Conservation (phyloP, 2,113 vertebrate genomes). For the Dicerorhinus sumatrensis region DNA sequence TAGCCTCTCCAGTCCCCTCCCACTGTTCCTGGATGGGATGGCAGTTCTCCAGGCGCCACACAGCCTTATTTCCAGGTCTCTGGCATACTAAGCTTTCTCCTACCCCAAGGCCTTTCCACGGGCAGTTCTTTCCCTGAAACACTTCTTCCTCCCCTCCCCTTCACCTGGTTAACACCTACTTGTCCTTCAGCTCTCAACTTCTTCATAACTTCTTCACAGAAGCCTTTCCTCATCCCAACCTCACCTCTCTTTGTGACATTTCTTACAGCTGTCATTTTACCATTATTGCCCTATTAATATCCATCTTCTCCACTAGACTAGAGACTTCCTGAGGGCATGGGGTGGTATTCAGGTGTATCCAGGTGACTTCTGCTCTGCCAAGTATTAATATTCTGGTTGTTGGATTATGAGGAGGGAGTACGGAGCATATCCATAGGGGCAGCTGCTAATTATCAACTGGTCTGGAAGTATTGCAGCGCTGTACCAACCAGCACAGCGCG, state of each 20-base stretch:
- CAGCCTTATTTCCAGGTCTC: accelerated
- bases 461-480: background rate
- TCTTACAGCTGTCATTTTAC: background rate
- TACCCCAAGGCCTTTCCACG: background rate
- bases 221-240: background rate
- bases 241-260: background rate
- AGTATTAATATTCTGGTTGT: background rate
- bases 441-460: background rate
- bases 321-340: background rate
- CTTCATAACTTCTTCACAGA: background rate
- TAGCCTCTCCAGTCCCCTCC: background rate
- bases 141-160: accelerated
- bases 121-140: accelerated
- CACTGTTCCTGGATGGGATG: background rate
- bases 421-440: too few species aligned
- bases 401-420: background rate
- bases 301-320: background rate
- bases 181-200: background rate
- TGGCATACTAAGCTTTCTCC: too few species aligned
- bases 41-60: accelerated
- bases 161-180: background rate
- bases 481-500: accelerated
- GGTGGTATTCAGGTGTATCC: background rate
- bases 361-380: background rate
- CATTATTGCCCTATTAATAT: background rate